These are phyloP conservation scores for Idaea dimidiata DNA, from an alignment of 2,888 invertebrate genomes.

Conservation along the genomic window DNA sequence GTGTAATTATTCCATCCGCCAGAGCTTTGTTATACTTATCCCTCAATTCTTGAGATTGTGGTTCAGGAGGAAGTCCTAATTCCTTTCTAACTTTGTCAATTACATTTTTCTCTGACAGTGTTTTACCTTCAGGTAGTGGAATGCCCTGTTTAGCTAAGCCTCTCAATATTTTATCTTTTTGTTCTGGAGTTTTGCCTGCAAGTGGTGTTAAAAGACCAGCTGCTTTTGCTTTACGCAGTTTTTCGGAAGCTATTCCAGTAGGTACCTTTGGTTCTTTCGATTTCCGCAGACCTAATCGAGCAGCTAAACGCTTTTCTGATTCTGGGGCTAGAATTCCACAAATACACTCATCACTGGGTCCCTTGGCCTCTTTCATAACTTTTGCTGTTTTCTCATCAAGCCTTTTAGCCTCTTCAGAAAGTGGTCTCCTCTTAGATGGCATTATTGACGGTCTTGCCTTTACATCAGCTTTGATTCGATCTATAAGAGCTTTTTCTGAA, in stretches of 20 bases:
- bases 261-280: too few species aligned
- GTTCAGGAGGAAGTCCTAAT: slow-evolving; percentile 24
- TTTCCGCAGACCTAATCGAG: too few species aligned
- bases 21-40: slow-evolving; percentile 22
- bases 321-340: slow-evolving; percentile 33
- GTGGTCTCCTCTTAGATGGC: background rate
- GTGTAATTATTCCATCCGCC: slow-evolving; percentile 29
- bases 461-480: slow-evolving; percentile 12
- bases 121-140: slow-evolving; percentile 22
- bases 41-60: slow-evolving; percentile 15
- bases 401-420: slow-evolving; percentile 17
- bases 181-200: slow-evolving; percentile 30
- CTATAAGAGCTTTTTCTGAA: slow-evolving; percentile 34
- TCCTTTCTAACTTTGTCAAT: slow-evolving; percentile 12
- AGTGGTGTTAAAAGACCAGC: slow-evolving; percentile 28
- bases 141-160: slow-evolving; percentile 32
- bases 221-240: slow-evolving; percentile 25
- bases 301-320: slow-evolving; percentile 13
- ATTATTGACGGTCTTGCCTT: background rate
- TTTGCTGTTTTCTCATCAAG: slow-evolving; percentile 34
- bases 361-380: slow-evolving; percentile 36
- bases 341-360: slow-evolving; percentile 41
- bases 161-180: slow-evolving; percentile 33
- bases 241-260: slow-evolving; percentile 15
- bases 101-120: slow-evolving; percentile 15